Conservation (phyloP, 2,888 invertebrate genomes). For the Parapristionchus giblindavisi region DNA sequence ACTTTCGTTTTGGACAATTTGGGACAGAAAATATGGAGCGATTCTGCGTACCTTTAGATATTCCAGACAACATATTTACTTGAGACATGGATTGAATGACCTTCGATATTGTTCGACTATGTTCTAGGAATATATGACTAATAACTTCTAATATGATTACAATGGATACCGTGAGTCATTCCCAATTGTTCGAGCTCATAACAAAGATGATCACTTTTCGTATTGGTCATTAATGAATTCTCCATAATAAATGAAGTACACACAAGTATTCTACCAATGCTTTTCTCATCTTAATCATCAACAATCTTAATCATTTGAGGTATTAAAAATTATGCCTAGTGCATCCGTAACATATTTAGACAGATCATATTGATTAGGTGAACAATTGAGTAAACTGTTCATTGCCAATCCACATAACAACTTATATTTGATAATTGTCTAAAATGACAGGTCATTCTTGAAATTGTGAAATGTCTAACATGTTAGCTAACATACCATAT, state of each 20-base stretch:
- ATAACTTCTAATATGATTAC: neutral
- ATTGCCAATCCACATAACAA: conserved; percentile 10
- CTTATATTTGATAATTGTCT: conserved; percentile 19
- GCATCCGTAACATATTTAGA: conserved; percentile 19
- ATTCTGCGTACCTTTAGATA: too few relatives aligned
- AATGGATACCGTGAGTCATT: neutral
- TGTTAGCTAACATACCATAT: conserved; percentile 15
- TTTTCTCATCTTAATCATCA: conserved; percentile 7
- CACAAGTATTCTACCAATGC: neutral
- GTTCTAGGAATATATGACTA: neutral
- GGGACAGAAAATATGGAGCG: too few relatives aligned
- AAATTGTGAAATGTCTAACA: neutral
- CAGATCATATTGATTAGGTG: neutral
- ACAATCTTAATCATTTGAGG: neutral
- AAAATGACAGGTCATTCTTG: neutral
- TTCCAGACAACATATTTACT: too few relatives aligned
- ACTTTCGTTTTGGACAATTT: too few relatives aligned
- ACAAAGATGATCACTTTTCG: neutral
- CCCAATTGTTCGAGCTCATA: conserved; percentile 14
- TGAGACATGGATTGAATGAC: neutral
- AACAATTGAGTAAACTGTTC: neutral
- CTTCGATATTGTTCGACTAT: neutral
- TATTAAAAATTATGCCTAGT: neutral
- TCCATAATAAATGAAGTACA: conserved; percentile 14
- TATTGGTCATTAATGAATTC: neutral